A percentile compares a stretch with the other conserved stretches of the same genome.
Conservation (phyloP, 1,140 invertebrate genomes). For the Magallana ariakensis region DNA sequence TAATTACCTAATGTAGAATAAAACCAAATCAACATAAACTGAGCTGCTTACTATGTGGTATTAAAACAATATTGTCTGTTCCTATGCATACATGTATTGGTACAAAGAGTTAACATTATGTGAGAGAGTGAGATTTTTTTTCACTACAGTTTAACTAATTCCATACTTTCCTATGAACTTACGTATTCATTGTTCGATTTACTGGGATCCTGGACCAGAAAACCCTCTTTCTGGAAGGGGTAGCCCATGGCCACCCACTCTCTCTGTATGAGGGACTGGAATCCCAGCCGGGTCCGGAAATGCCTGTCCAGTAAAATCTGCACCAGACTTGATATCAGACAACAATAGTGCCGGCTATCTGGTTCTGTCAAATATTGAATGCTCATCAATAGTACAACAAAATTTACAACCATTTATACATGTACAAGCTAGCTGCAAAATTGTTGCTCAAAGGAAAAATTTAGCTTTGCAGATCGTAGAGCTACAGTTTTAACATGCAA, state of each 20-base stretch:
- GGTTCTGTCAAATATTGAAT: slow-evolving; percentile 82
- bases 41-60: too few relatives aligned
- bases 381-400: not conserved
- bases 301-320: slow-evolving; percentile 93
- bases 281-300: slow-evolving; percentile 91
- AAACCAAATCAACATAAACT: too few relatives aligned
- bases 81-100: too few relatives aligned
- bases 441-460: too few relatives aligned
- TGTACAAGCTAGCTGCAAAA: too few relatives aligned
- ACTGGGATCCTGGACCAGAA: slow-evolving; percentile 79
- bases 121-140: too few relatives aligned
- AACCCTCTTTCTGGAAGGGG: slow-evolving; percentile 88
- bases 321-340: slow-evolving; percentile 91
- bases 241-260: slow-evolving; percentile 96
- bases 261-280: slow-evolving; percentile 94
- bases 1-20: too few relatives aligned
- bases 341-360: slow-evolving; percentile 92
- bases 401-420: not conserved
- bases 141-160: too few relatives aligned
- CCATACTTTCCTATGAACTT: not conserved
- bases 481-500: too few relatives aligned
- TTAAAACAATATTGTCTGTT: too few relatives aligned
- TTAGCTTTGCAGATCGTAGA: too few relatives aligned
- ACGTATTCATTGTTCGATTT: slow-evolving; percentile 24
- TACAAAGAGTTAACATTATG: too few relatives aligned